Base-by-base conservation (phyloP, 2,113 vertebrate genomes). In the Carassius auratus region DNA sequence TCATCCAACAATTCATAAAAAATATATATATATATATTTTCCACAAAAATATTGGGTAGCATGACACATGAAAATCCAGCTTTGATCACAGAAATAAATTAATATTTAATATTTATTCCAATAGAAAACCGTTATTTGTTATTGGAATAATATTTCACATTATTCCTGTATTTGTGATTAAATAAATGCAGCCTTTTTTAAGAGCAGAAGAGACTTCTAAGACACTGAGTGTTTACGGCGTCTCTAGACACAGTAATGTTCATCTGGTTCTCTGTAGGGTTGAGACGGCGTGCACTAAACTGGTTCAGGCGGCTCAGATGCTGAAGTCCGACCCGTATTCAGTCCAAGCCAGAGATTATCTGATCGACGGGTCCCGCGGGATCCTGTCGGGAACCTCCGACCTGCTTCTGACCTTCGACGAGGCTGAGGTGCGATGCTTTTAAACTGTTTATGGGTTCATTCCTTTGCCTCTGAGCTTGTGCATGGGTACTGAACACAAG, bases 331-430 rank as follows among this genome's bases (percentile, higher is more conserved):
- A 99, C 87, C 98, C 98, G 1, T 99, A 99, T 83, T 98, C 98
- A 0, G 98, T 99, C 33, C 97, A 97, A 85, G 98, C 98, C 81
- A 95, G 98, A 45, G 98, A 99, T 93, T 99, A 99, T 91, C 95
- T 99, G 42, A 99, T 99, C 42, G 98, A 99, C 78, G 98, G 98
- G 15, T 99, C 98, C 3, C 95, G 98, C 76, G 98, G 98, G 38
- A 99, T 99, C 90, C 96, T 99, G 71, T 99, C 98, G 0, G 98
- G 98, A 83, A 99, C 98, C 0, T 99, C 98, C 13, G 98, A 99
- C 92, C 94, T 99, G 61, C 97, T 99, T 12, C 95, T 99, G 89
- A 99, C 98, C 30, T 99, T 99, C 0, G 98, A 99, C 81, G 98
- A 99, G 89, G 98, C 98, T 0, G 98, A 99, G 97, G 98, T 98